Percentiles rank a stretch among this genome's conserved stretches.
phyloP scores from a whole-genome alignment of 2,113 vertebrate genomes.

The Myotis yumanensis region DNA sequence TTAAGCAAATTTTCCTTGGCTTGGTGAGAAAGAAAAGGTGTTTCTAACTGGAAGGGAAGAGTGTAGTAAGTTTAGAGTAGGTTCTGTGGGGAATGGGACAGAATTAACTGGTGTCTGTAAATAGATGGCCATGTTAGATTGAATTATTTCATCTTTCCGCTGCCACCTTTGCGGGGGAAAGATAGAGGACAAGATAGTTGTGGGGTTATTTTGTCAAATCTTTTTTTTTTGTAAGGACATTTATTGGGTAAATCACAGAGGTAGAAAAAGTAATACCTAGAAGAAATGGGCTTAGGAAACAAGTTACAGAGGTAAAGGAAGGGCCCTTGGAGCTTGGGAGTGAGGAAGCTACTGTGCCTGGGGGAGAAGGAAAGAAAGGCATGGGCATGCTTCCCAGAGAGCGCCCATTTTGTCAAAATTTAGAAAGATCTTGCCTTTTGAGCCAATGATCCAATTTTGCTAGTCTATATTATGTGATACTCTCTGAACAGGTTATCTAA shows the following conservation, averaged over 20 bases:
- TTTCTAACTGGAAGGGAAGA: background rate
- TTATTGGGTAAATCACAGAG: too few species aligned
- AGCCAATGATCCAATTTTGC: background rate
- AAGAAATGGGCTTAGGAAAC: too few species aligned
- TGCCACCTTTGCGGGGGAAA: background rate
- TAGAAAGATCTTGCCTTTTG: background rate
- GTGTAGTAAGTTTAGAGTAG: background rate
- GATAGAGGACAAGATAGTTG: background rate
- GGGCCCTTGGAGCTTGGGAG: too few species aligned
- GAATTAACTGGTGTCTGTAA: background rate
- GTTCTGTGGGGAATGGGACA: background rate
- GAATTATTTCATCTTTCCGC: slow-evolving; percentile 2
- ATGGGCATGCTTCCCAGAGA: too few species aligned
- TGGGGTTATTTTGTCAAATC: background rate
- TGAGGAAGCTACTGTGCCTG: too few species aligned
- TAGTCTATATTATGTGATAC: background rate
- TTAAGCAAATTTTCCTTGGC: background rate
- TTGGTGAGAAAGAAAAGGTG: background rate
- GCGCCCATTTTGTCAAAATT: too few species aligned
- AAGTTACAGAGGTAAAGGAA: too few species aligned
- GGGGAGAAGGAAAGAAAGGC: too few species aligned
- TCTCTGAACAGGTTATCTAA: background rate
- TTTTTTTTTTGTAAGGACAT: background rate
- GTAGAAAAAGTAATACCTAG: too few species aligned
- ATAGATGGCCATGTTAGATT: background rate